These are phyloP conservation scores for Drosophila pruinosa DNA, from an alignment of 1,140 invertebrate genomes.

Conservation along the genomic window DNA sequence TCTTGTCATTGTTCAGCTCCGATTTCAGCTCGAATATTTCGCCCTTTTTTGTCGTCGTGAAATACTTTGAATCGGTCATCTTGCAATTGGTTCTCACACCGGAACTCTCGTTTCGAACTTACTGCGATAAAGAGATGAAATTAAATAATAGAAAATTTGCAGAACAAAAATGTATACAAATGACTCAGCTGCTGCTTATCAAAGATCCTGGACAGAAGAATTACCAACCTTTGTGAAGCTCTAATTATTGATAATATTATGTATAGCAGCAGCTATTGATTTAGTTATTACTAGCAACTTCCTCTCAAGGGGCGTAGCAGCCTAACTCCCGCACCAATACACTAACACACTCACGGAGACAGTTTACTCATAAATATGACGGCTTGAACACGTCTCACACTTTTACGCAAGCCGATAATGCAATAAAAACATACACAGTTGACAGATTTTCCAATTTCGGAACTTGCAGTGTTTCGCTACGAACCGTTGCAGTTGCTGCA, in stretches of 20 bases:
- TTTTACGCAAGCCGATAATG: constrained; percentile 13
- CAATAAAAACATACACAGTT: too few species aligned
- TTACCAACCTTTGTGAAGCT: not conserved
- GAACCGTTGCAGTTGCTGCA: not conserved
- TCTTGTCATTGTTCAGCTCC: constrained; percentile 99
- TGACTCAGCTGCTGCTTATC: not conserved
- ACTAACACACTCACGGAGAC: constrained; percentile 12
- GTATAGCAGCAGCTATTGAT: constrained; percentile 24
- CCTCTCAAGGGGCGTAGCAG: constrained; percentile 33
- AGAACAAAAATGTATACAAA: not conserved
- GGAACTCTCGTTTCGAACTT: constrained; percentile 26
- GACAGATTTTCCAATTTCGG: not conserved
- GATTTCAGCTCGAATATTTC: constrained; percentile 99
- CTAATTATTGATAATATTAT: not conserved
- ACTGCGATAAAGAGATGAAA: not conserved
- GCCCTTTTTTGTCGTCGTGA: constrained; percentile 99
- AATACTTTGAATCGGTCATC: constrained; percentile 99
- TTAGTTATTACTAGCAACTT: constrained; percentile 8
- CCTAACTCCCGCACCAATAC: constrained; percentile 5
- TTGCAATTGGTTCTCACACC: constrained; percentile 30
- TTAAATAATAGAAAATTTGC: not conserved
- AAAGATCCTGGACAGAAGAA: too few species aligned
- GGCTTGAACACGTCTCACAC: constrained; percentile 46
- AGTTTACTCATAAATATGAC: constrained; percentile 28
- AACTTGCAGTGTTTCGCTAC: not conserved